Evolutionary conservation across 64 coral and sea anemone genomes (phyloP), one percentile per base, ranked within the genome.

Genomic region (Orbicella faveolata): DNA sequence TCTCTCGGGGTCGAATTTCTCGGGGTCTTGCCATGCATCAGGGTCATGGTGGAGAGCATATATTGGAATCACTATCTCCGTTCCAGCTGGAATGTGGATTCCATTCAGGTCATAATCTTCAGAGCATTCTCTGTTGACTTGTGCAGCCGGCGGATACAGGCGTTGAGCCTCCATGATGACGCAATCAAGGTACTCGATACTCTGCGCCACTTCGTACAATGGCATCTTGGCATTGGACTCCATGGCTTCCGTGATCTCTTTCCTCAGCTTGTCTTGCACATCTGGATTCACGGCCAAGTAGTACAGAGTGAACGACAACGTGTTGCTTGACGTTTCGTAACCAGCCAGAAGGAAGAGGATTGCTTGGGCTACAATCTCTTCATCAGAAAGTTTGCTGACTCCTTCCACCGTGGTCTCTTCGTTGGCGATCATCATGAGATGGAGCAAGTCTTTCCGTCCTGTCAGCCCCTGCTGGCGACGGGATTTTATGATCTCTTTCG

Each of bases 1-100:
- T 19, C 92, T 75, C 39, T 93, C 92, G 19, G 92, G 86, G 72
- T 93, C 92, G 84, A 93, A 93, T 87, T 89, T 93, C 1, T 77
- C 87, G 12, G 87, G 86, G 7, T 93, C 87, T 13, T 87, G 44
- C 92, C 87, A 93, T 14, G 92, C 92, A 11, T 83, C 33, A 26
- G 92, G 92, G 51, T 93, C 92, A 78, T 76, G 70, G 36, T 93
- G 92, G 33, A 93, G 44, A 23, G 77, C 67, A 75, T 93, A 89
- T 6, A 89, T 83, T 17, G 87, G 92, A 9, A 93, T 89, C 1
- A 83, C 3, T 21, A 93, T 39, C 37, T 89, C 77, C 78, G 88
- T 93, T n/a, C 87, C 92, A 79, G 92, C 87, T 9, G 87, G 92
- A 74, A 93, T 89, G 37, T 84, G 74, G 34, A 89, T 74, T 2